Evolutionary conservation across 2,888 invertebrate genomes (phyloP), one percentile per base, ranked within the genome.

Genomic region (Cephus spinipes): DNA sequence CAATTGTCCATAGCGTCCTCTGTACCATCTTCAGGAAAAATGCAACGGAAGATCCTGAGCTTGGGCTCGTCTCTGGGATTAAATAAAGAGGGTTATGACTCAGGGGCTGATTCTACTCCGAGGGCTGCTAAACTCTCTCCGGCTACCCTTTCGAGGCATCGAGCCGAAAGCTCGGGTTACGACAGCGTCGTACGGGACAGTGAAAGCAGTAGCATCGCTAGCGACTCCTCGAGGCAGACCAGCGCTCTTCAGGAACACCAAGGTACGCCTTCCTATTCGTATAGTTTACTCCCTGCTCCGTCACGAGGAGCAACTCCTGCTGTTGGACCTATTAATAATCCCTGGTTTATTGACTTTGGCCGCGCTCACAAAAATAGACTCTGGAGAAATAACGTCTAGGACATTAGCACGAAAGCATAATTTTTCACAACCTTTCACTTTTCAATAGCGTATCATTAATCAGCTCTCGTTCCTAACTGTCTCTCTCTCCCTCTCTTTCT

Each of bases 171-270:
- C 87, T 93, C 93, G 75, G 98, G 98, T 1, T 98, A 98, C 88
- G 98, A 98, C 89, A 97, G 97, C 86, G 96, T 98, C 83, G 95
- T 97, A 12, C 93, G 97, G 81, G 97, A 97, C 90, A 96, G 96
- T 84, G 97, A 98, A 89, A 97, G 96, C 81, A 97, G 97, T 33
- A 97, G 96, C 79, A 94, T 97, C 84, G 97, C 96, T 83, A 97
- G 97, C 30, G 94, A 93, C 81, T 93, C 93, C 12, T 93, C 93
- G 74, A 89, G 93, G 81, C 90, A 93, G 78, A 93, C 93, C 23
- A 92, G 92, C 81, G 90, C 89, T n/a, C 87, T 91, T 35, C 91
- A 90, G 75, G 91, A 91, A 76, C 90, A 91, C 83, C 90, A 90
- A 87, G 89, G 91, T 91, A 86, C 83, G 74, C 6, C 30, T 69